phyloP scores from a whole-genome alignment of 2,797 vertebrate genomes.

The Hapalemur alaotrensis region DNA sequence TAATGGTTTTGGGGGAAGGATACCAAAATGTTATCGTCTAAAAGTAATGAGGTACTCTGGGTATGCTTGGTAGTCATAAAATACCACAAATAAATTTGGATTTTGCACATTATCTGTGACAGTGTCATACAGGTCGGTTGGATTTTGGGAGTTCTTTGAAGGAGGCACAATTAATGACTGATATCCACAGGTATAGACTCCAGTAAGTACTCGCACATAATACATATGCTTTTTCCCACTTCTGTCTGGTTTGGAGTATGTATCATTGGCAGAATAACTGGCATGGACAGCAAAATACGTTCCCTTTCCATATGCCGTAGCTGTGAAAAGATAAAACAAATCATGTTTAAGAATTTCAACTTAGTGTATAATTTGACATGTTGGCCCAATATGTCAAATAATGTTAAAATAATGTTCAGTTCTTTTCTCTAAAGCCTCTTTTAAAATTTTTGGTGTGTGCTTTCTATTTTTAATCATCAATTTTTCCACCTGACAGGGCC shows the following conservation, averaged over 20 bases:
- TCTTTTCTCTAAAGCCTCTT: background rate
- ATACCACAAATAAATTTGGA: slow-evolving; percentile 90
- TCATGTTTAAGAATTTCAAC: background rate
- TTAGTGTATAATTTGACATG: background rate
- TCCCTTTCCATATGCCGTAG: slow-evolving; percentile 86
- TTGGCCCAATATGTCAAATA: background rate
- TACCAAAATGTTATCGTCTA: slow-evolving; percentile 24
- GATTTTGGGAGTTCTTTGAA: slow-evolving; percentile 66
- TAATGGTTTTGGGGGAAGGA: background rate
- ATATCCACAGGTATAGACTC: slow-evolving; percentile 82
- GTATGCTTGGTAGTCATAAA: slow-evolving; percentile 91
- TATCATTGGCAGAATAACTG: slow-evolving; percentile 83
- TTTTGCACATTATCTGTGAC: slow-evolving; percentile 79
- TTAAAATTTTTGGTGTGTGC: background rate
- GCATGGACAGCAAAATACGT: slow-evolving; percentile 92
- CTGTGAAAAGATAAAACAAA: slow-evolving; percentile 81
- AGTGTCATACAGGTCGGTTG: slow-evolving; percentile 85
- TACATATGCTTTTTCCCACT: slow-evolving; percentile 89
- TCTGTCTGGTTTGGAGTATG: slow-evolving; percentile 85
- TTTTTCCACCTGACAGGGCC: background rate
- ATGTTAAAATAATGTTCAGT: background rate
- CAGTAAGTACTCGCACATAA: slow-evolving; percentile 91
- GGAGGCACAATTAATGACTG: slow-evolving; percentile 82
- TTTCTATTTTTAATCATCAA: slow-evolving; percentile 3
- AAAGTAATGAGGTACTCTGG: slow-evolving; percentile 95